phyloP scores from a whole-genome alignment of 2,797 vertebrate species.

The Lophotriccus pileatus region DNA sequence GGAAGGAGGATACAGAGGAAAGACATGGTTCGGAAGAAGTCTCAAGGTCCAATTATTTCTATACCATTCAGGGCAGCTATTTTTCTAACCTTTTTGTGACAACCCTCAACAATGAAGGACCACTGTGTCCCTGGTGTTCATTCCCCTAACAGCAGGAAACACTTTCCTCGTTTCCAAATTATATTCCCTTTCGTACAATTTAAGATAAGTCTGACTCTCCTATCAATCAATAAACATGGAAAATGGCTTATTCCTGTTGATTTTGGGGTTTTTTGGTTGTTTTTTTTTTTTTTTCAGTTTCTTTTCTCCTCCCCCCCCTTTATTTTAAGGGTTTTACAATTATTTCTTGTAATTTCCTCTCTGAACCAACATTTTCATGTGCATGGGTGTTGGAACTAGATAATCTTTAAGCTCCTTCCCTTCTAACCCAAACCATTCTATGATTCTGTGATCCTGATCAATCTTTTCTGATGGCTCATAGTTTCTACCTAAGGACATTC shows the following conservation, averaged over 20 bases:
- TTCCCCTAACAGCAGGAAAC: background rate
- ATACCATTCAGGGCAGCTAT: background rate
- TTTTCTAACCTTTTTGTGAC: background rate
- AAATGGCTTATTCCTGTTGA: background rate
- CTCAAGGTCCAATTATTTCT: background rate
- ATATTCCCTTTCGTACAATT: background rate
- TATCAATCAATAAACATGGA: background rate
- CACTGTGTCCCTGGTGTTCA: background rate
- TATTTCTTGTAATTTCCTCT: background rate
- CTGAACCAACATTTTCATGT: background rate
- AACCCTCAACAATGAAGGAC: background rate
- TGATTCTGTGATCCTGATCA: background rate
- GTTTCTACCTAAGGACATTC: background rate
- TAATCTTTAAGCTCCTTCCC: background rate
- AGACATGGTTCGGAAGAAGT: background rate
- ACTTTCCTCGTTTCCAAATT: background rate
- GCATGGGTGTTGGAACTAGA: background rate
- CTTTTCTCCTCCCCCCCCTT: accelerated
- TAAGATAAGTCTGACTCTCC: background rate
- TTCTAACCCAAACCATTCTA: background rate
- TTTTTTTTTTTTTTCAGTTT: background rate
- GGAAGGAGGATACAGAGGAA: background rate
- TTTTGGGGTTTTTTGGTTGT: no score
- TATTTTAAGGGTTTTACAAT: background rate
- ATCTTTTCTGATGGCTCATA: background rate